Percentiles rank a stretch among this genome's conserved stretches.
These are phyloP conservation scores for Drosophila tropicalis DNA, from an alignment of 1,140 invertebrate genomes.

Conservation along the genomic window DNA sequence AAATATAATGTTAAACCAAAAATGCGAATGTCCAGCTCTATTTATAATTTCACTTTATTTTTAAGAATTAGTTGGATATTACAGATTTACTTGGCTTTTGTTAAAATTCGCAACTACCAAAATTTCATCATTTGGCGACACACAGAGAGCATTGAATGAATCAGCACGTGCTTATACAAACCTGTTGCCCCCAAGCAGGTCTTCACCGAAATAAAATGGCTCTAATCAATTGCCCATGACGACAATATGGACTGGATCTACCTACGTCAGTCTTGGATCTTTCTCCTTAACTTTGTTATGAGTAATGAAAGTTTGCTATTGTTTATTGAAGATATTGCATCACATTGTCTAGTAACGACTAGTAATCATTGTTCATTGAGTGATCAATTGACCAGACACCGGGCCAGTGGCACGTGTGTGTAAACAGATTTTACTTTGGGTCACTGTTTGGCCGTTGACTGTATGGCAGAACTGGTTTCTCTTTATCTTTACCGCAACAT, in stretches of 20 bases:
- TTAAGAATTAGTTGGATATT: no score
- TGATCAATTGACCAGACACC: background rate
- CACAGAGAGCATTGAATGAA: slow-evolving; percentile 40
- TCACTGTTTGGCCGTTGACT: slow-evolving; percentile 3
- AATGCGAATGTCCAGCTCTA: background rate
- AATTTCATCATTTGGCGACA: slow-evolving; percentile 64
- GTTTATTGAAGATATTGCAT: background rate
- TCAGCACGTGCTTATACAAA: slow-evolving; percentile 59
- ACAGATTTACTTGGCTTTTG: no score
- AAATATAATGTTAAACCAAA: slow-evolving; percentile 61
- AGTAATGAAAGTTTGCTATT: background rate
- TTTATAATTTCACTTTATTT: no score
- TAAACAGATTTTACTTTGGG: slow-evolving; percentile 13
- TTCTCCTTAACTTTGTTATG: background rate
- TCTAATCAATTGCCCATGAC: slow-evolving; percentile 14
- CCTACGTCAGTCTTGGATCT: background rate
- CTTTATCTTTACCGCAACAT: slow-evolving; percentile 20
- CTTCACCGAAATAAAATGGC: background rate
- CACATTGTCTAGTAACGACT: background rate
- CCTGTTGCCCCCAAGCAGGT: slow-evolving; percentile 33
- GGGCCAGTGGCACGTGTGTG: slow-evolving; percentile 1
- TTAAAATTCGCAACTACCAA: background rate
- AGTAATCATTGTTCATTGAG: slow-evolving; percentile 2
- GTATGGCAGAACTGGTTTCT: slow-evolving; percentile 6
- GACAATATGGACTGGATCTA: background rate